Percentiles rank a stretch among this genome's conserved stretches.
Conservation (phyloP, 2,113 vertebrate species). For the Ia io region DNA sequence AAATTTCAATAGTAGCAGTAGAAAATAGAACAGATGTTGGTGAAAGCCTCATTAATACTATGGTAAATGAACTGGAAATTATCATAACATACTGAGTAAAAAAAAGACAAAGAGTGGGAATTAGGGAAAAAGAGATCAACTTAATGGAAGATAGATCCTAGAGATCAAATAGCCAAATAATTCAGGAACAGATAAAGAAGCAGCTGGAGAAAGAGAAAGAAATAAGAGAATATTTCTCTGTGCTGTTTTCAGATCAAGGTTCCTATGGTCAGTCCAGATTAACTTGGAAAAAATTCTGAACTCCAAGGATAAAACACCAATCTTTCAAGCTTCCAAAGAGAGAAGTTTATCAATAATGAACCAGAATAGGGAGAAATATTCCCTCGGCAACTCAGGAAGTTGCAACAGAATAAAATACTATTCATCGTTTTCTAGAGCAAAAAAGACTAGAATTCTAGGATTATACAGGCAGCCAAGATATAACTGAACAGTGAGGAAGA, state of each 20-base stretch:
- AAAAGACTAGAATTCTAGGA: neutral
- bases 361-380: neutral
- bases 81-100: neutral
- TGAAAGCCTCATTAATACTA: neutral
- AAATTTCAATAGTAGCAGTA: neutral
- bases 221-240: neutral
- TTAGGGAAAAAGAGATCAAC: neutral
- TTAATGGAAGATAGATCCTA: neutral
- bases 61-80: neutral
- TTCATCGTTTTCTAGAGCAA: neutral
- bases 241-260: constrained; percentile 13
- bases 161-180: neutral
- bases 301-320: neutral
- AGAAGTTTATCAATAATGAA: neutral
- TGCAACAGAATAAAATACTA: neutral
- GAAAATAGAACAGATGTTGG: neutral
- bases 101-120: neutral
- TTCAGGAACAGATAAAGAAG: constrained; percentile 22
- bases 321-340: neutral
- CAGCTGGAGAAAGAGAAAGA: neutral
- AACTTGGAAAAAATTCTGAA: neutral
- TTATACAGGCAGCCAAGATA: neutral
- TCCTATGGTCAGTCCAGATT: neutral
- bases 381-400: neutral
- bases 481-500: neutral